A percentile compares a stretch with the other conserved stretches of the same genome.
Conservation (phyloP, 2,797 vertebrate species). For the Phalloptychus januarius region DNA sequence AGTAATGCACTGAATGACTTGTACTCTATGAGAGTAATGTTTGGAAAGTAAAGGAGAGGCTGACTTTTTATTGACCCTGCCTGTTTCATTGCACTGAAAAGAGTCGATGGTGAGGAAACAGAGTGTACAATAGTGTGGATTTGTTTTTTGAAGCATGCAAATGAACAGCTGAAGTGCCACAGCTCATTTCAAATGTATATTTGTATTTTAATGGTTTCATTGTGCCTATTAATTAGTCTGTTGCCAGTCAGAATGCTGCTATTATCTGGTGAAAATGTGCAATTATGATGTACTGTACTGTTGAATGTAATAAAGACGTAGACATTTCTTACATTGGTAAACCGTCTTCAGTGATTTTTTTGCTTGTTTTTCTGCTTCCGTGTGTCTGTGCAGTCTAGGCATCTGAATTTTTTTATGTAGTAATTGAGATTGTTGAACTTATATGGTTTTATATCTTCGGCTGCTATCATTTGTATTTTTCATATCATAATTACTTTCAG, state of each 20-base stretch:
- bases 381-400: too few relatives aligned
- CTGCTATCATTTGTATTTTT: not conserved
- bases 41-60: constrained; percentile 5
- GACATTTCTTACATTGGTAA: constrained; percentile 82
- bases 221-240: constrained; percentile 79
- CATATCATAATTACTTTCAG: not conserved
- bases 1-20: constrained; percentile 43
- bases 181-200: constrained; percentile 57
- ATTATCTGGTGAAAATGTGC: constrained; percentile 83
- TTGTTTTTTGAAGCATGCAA: constrained; percentile 75
- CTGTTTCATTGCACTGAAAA: constrained; percentile 38
- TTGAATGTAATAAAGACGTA: constrained; percentile 82
- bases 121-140: constrained; percentile 42
- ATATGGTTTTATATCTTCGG: not conserved
- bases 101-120: not conserved
- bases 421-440: not conserved
- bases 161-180: constrained; percentile 66
- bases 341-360: constrained; percentile 33
- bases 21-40: constrained; percentile 16
- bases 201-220: constrained; percentile 72
- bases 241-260: constrained; percentile 83
- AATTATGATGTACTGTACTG: constrained; percentile 82
- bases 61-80: constrained; percentile 43
- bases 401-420: not conserved
- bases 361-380: not conserved